phyloP scores from a whole-genome alignment of 2,888 invertebrate species.

The Stenolophus ochropezus region DNA sequence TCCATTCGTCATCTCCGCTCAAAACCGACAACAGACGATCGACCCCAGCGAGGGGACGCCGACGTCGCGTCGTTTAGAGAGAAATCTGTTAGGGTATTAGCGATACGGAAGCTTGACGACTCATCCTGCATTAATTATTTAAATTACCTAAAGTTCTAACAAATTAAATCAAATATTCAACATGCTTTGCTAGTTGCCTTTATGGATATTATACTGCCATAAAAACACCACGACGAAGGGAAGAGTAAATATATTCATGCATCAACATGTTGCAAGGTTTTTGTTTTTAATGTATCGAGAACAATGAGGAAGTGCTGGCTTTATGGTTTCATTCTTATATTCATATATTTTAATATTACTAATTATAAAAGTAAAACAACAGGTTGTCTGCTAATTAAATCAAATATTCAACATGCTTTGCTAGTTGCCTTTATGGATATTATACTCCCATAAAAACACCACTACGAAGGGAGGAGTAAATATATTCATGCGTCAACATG shows the following conservation, averaged over 20 bases:
- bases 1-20: conserved; percentile 68
- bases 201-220: conserved; percentile 21
- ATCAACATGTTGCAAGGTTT: too few relatives aligned
- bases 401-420: conserved; percentile 43
- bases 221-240: conserved; percentile 16
- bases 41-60: not conserved
- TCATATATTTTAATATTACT: too few relatives aligned
- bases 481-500: not conserved
- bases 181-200: conserved; percentile 22
- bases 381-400: conserved; percentile 43
- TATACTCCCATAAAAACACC: conserved; percentile 4
- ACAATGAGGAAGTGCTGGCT: too few relatives aligned
- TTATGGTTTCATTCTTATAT: too few relatives aligned
- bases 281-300: too few relatives aligned
- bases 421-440: conserved; percentile 22
- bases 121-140: conserved; percentile 44
- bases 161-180: conserved; percentile 45
- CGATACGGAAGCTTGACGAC: conserved; percentile 34
- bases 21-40: conserved; percentile 42
- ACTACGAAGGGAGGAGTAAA: conserved; percentile 5
- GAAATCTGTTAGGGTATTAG: conserved; percentile 45
- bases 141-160: conserved; percentile 36
- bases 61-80: conserved; percentile 24
- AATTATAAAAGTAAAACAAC: too few relatives aligned
- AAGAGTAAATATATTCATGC: too few relatives aligned